A percentile compares a stretch with the other conserved stretches of the same genome.
Evolutionary conservation across 2,797 vertebrate species (phyloP).

Genomic region (Gymnopithys bicolor): DNA sequence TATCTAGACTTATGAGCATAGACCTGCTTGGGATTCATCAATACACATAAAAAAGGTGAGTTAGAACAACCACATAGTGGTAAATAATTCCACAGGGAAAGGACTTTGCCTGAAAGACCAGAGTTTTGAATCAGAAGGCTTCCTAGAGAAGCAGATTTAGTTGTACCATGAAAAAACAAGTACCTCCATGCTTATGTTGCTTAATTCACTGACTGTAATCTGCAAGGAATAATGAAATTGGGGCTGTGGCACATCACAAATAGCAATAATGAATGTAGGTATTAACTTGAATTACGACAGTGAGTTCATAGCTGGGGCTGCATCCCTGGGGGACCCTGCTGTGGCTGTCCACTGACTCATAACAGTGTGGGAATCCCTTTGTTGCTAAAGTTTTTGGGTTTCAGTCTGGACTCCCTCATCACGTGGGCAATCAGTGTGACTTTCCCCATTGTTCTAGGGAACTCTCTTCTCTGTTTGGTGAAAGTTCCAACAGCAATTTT

Average conservation of each 20-base stretch:
- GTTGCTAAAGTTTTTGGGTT: background rate
- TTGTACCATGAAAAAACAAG: background rate
- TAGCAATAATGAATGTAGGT: background rate
- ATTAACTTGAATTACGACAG: background rate
- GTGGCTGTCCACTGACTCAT: background rate
- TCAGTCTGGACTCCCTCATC: background rate
- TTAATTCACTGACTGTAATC: background rate
- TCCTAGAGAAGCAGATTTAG: background rate
- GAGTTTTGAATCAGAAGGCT: background rate
- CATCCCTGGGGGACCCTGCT: background rate
- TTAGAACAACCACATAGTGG: background rate
- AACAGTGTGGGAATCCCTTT: slow-evolving; percentile 24
- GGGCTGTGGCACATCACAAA: background rate
- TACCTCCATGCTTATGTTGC: rapidly evolving
- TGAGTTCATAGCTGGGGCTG: background rate
- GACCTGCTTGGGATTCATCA: background rate
- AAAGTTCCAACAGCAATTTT: background rate
- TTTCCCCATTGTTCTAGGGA: background rate
- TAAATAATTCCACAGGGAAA: background rate
- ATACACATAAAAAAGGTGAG: background rate
- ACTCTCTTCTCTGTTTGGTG: background rate
- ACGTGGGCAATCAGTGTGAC: background rate
- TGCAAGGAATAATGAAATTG: background rate
- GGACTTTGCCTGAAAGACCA: background rate
- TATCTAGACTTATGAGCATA: background rate